Conservation (phyloP, 2,888 invertebrate species). For the Trissolcus brochymenae region DNA sequence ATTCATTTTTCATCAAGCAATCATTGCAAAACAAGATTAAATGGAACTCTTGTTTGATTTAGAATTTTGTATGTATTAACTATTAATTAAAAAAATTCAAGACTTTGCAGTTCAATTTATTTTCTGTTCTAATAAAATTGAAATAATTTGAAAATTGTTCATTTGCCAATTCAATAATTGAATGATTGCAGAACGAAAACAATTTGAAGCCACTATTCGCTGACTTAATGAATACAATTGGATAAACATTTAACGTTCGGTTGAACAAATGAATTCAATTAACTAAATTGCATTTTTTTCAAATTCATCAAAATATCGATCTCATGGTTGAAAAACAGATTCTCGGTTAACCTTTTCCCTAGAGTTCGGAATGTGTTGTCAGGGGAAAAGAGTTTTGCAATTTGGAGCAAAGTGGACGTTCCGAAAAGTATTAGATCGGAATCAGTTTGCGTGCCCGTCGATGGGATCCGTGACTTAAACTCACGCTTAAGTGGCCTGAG, state of each 20-base stretch:
- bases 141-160: no score
- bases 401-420: constrained; percentile 23
- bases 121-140: no score
- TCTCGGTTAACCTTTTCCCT: constrained; percentile 1
- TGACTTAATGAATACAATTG: constrained; percentile 7
- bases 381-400: constrained; percentile 12
- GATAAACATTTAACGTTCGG: constrained; percentile 11
- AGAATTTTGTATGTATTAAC: no score
- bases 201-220: no score
- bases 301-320: constrained; percentile 19
- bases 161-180: no score
- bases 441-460: constrained; percentile 37
- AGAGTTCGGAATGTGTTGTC: constrained; percentile 4
- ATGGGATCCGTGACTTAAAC: constrained; percentile 27
- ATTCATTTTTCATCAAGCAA: no score
- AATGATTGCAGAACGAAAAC: no score
- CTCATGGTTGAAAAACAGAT: constrained; percentile 6
- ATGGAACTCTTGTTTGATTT: no score
- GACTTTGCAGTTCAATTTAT: no score
- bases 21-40: no score
- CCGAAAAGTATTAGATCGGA: constrained; percentile 35
- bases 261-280: constrained; percentile 7
- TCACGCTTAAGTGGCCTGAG: constrained; percentile 37
- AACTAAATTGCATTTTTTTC: constrained; percentile 8
- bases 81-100: no score